Evolutionary conservation across 2,797 vertebrate species (phyloP), one percentile per base, ranked within the genome.

Genomic region (Cynodonichthys magdalenae): DNA sequence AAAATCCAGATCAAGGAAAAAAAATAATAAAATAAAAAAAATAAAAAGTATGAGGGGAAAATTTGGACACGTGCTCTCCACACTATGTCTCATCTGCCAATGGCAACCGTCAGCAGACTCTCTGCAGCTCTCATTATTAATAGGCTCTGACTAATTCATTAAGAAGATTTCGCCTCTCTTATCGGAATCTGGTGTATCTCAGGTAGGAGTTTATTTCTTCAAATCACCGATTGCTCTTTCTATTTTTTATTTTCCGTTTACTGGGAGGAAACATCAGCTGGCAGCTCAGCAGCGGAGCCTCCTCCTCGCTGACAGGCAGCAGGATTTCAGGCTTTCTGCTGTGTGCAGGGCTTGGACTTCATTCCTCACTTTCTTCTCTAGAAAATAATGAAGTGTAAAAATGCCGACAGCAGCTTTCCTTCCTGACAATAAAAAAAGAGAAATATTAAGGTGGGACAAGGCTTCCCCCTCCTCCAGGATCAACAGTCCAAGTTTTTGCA

Each of bases 71-170:
- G 89, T 91, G 89, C 71, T 90, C 88, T 85, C 79, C 87, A 75
- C 86, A 87, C 82, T 89, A 83, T 60, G 84, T 74, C 81, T 90
- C 86, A 90, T 91, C 87, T 89, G 87, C 85, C 88, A 89, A 89
- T 88, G 84, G 81, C 82, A 88, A 83, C 77, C 81, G 78, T 80
- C 81, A 86, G 71, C 75, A 77, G 79, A 86, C 85, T 86, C 74
- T 79, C 66, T 75, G 82, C 81, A 71, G 85, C 74, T 86, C 80
- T 88, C 84, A 79, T 85, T 81, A 82, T 85, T 80, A 80, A 81
- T 74, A 82, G 74, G 73, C 65, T 72, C 77, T 74, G 64, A 87
- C 82, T 80, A 72, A 87, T 87, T 88, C 75, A 82, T 77, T 80
- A 73, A 83, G 75, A 12, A 28, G 74, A 79, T 75, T 74, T 56